Conservation (phyloP, 2,888 invertebrate genomes). For the Nephrotoma appendiculata region DNA sequence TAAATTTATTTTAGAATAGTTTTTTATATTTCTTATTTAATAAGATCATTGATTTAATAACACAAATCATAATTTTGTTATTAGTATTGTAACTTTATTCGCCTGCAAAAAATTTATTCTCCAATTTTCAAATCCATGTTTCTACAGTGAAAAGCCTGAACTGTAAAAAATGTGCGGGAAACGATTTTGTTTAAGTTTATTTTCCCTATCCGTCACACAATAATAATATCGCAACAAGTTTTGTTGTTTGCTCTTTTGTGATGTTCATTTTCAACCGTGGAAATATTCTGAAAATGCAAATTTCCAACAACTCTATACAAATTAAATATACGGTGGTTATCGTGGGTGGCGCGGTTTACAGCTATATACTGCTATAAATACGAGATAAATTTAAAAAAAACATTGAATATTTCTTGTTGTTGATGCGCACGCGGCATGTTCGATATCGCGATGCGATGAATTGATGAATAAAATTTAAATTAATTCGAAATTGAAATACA, state of each 20-base stretch:
- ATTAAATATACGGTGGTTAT: neutral
- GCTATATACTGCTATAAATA: neutral
- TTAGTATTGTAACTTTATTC: no score
- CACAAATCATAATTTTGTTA: no score
- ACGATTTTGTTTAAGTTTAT: no score
- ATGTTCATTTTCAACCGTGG: neutral
- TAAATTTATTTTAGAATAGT: no score
- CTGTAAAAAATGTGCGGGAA: no score
- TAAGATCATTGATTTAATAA: no score
- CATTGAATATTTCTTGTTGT: neutral
- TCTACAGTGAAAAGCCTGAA: no score
- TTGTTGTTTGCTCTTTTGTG: neutral
- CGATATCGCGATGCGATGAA: neutral
- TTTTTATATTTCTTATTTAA: no score
- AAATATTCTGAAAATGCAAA: neutral
- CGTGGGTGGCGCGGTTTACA: neutral
- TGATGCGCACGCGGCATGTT: neutral
- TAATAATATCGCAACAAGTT: neutral
- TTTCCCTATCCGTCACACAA: no score
- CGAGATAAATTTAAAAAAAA: neutral
- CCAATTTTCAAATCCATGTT: no score
- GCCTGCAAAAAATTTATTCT: no score
- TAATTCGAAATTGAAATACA: neutral
- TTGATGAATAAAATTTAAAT: neutral
- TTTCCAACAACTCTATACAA: neutral